Conservation (phyloP, 1,140 invertebrate genomes). For the Cydia fagiglandana region DNA sequence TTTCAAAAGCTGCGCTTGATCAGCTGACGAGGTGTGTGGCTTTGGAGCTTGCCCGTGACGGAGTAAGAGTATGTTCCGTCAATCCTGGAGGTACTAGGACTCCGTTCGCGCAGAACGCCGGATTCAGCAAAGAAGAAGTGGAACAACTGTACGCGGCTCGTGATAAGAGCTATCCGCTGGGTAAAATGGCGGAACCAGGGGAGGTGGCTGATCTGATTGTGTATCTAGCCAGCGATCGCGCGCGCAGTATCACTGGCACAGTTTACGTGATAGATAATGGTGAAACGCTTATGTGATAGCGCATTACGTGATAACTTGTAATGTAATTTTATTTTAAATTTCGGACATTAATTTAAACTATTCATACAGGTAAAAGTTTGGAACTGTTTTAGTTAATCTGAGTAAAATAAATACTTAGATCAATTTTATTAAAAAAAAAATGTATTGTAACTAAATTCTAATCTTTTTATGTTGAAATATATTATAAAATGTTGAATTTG, state of each 20-base stretch:
- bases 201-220: conserved; percentile 91
- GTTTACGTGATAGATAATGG: conserved; percentile 91
- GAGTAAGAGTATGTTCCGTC: conserved; percentile 87
- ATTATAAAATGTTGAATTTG: conserved; percentile 8
- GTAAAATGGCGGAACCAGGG: conserved; percentile 65
- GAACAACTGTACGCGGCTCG: conserved; percentile 42
- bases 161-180: conserved; percentile 47
- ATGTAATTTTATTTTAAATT: neutral
- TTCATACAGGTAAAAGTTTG: too few species aligned
- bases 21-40: conserved; percentile 86
- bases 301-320: conserved; percentile 6
- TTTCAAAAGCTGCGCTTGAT: conserved; percentile 89
- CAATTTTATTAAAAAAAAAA: too few species aligned
- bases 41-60: conserved; percentile 83
- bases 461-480: too few species aligned
- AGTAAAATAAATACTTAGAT: too few species aligned
- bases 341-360: neutral
- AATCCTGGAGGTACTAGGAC: conserved; percentile 86
- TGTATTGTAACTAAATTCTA: too few species aligned
- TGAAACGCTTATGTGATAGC: conserved; percentile 68
- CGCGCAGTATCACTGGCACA: conserved; percentile 90
- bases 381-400: too few species aligned
- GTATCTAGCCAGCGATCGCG: conserved; percentile 89
- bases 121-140: conserved; percentile 46
- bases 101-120: conserved; percentile 80